Conservation (phyloP, 1,140 invertebrate genomes). For the Aplysia californica region DNA sequence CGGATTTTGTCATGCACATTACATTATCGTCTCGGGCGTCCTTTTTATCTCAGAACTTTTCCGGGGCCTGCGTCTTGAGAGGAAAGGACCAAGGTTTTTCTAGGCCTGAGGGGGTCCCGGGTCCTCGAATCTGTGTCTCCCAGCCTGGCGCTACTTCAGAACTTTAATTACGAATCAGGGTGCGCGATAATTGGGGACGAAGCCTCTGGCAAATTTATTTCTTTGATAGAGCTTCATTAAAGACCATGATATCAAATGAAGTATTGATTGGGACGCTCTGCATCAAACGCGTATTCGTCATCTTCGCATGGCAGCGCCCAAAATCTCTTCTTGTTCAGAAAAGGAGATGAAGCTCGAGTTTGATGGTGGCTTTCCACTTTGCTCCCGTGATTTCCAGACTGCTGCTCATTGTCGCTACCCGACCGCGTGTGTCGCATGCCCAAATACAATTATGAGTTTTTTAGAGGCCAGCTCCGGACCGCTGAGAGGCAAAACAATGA, state of each 20-base stretch:
- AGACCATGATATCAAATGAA: constrained; percentile 3
- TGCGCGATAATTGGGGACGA: constrained; percentile 17
- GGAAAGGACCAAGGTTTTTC: too few relatives aligned
- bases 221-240: constrained; percentile 22
- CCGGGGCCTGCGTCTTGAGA: too few relatives aligned
- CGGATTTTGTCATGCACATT: too few relatives aligned
- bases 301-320: not conserved
- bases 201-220: constrained; percentile 24
- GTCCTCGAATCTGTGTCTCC: too few relatives aligned
- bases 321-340: not conserved
- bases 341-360: too few relatives aligned
- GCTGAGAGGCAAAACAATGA: constrained; percentile 9
- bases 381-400: not conserved
- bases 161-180: constrained; percentile 22
- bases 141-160: not conserved
- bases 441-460: constrained; percentile 19
- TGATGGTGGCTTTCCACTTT: too few relatives aligned
- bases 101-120: too few relatives aligned
- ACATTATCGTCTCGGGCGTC: too few relatives aligned
- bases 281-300: constrained; percentile 19
- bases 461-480: not conserved
- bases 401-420: constrained; percentile 6
- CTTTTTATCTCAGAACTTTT: too few relatives aligned
- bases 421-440: constrained; percentile 6
- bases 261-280: constrained; percentile 11